Evolutionary conservation across 2,797 vertebrate genomes (phyloP).

Genomic region (Lagocephalus sceleratus): DNA sequence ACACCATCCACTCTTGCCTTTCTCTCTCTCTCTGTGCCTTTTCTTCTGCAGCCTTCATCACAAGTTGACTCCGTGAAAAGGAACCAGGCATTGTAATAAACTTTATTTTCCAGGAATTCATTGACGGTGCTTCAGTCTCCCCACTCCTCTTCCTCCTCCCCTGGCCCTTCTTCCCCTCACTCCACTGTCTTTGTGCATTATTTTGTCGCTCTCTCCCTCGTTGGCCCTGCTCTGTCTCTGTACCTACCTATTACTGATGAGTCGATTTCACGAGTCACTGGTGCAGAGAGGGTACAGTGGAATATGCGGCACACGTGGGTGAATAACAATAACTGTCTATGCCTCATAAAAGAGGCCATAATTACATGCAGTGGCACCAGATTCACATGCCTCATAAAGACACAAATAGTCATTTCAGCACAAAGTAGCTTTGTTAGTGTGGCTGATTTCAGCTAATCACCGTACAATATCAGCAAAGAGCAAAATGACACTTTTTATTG

Average conservation of each 20-base stretch:
- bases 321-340: conserved; percentile 67
- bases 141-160: conserved; percentile 24
- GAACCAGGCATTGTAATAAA: conserved; percentile 33
- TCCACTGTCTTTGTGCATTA: conserved; percentile 34
- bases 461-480: conserved; percentile 5
- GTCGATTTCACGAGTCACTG: conserved; percentile 75
- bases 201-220: conserved; percentile 34
- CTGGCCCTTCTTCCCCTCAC: conserved; percentile 7
- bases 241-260: conserved; percentile 67
- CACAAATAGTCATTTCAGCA: conserved; percentile 42
- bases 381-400: conserved; percentile 52
- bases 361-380: conserved; percentile 47
- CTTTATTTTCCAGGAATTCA: conserved; percentile 43
- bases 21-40: conserved; percentile 32
- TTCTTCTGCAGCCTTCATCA: conserved; percentile 36
- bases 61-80: conserved; percentile 36
- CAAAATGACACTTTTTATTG: background rate
- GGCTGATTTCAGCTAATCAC: conserved; percentile 29
- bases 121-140: conserved; percentile 10
- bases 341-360: conserved; percentile 59
- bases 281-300: conserved; percentile 68
- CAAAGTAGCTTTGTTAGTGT: conserved; percentile 19
- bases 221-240: conserved; percentile 40
- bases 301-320: conserved; percentile 56
- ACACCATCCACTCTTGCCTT: conserved; percentile 38